Conservation (phyloP, 2,113 vertebrate species). For the Scortum barcoo region DNA sequence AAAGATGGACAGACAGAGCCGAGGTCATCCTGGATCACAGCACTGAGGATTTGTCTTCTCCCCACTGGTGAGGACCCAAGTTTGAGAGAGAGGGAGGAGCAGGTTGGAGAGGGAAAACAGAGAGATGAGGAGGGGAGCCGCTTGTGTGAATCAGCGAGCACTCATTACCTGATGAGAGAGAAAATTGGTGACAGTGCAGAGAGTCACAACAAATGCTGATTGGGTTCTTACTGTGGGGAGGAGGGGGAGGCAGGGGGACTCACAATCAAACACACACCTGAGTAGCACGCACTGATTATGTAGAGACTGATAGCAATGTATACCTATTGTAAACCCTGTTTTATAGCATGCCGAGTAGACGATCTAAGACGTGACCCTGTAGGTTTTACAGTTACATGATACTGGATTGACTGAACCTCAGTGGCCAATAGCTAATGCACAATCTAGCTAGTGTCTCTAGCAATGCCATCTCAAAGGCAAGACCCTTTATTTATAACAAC, state of each 20-base stretch:
- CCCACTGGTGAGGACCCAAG: background rate
- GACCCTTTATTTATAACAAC: conserved; percentile 65
- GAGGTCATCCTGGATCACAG: conserved; percentile 10
- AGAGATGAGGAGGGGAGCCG: background rate
- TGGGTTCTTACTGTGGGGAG: conserved; percentile 15
- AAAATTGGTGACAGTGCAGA: conserved; percentile 18
- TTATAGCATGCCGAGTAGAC: conserved; percentile 80
- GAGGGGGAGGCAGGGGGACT: background rate
- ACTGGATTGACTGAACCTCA: conserved; percentile 65
- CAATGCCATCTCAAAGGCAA: conserved; percentile 63
- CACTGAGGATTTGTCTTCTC: conserved; percentile 7
- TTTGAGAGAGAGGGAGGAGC: background rate
- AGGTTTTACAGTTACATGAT: conserved; percentile 64
- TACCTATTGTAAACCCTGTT: conserved; percentile 70
- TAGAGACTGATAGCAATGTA: conserved; percentile 75
- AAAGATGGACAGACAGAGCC: background rate
- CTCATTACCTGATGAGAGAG: conserved; percentile 33
- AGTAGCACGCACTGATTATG: conserved; percentile 71
- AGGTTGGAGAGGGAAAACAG: conserved; percentile 6
- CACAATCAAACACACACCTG: conserved; percentile 60
- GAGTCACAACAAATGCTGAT: conserved; percentile 29
- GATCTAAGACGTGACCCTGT: conserved; percentile 64
- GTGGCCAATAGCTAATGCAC: conserved; percentile 74
- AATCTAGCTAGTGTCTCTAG: conserved; percentile 68
- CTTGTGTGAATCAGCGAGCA: conserved; percentile 27